Evolutionary conservation across 2,113 vertebrate genomes (phyloP).

Genomic region (Formicarius rufipectus): DNA sequence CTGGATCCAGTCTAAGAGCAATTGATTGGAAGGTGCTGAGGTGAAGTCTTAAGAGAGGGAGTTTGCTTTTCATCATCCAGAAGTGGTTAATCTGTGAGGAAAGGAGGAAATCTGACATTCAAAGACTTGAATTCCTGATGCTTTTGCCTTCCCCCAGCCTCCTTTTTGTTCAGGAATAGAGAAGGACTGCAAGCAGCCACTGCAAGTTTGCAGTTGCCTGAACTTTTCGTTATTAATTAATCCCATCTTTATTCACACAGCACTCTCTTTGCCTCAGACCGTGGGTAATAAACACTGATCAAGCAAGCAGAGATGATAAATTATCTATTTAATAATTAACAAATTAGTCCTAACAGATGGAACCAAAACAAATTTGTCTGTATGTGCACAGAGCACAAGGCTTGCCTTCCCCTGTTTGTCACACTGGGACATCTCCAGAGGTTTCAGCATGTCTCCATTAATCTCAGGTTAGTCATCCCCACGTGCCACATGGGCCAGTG

Average conservation of each 20-base stretch:
- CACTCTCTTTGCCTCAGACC: constrained; percentile 57
- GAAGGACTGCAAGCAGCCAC: neutral
- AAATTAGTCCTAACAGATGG: constrained; percentile 77
- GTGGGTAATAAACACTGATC: constrained; percentile 72
- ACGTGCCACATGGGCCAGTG: neutral
- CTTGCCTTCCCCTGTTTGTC: neutral
- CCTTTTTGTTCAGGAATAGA: neutral
- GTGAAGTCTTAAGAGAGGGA: neutral
- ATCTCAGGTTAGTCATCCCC: neutral
- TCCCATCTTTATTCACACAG: constrained; percentile 68
- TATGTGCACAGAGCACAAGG: neutral
- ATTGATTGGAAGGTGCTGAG: neutral
- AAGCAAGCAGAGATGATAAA: constrained; percentile 70
- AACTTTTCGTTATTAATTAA: constrained; percentile 73
- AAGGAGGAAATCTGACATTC: neutral
- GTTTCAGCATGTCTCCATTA: neutral
- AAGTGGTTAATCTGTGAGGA: neutral
- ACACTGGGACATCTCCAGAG: neutral
- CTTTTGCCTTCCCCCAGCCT: neutral
- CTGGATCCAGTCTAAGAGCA: neutral
- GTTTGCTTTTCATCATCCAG: neutral
- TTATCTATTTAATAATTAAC: constrained; percentile 77
- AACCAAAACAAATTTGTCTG: constrained; percentile 69
- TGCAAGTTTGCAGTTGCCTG: constrained; percentile 21
- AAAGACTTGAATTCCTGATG: neutral